Conservation (phyloP, 2,797 vertebrate species). For the Eidolon dupreanum region DNA sequence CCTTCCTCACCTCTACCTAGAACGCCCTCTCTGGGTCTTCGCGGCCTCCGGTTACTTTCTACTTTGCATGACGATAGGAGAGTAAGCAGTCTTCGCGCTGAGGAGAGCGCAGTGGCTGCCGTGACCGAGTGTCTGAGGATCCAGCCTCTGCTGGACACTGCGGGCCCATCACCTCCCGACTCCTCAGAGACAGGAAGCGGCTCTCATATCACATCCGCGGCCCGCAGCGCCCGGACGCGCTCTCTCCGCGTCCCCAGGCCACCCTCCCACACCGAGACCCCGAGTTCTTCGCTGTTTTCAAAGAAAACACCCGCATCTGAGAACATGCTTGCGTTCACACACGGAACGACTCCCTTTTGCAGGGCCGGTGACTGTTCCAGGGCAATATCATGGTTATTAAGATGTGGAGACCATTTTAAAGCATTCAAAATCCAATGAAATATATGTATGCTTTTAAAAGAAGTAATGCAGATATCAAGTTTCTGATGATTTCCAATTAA, state of each 20-base stretch:
- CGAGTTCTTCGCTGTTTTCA: neutral
- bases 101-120: neutral
- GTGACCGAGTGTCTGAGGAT: rapidly evolving
- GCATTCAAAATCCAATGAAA: neutral
- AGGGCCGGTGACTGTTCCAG: neutral
- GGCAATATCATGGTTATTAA: neutral
- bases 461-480: neutral
- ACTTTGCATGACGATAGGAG: neutral
- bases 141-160: neutral
- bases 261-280: rapidly evolving
- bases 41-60: neutral
- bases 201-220: no score
- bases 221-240: no score
- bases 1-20: neutral
- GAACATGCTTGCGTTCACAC: neutral
- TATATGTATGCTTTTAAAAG: neutral
- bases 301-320: neutral
- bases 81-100: neutral
- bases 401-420: neutral
- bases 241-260: neutral
- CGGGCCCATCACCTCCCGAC: rapidly evolving
- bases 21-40: neutral
- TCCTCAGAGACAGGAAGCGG: neutral
- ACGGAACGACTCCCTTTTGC: neutral
- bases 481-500: slow-evolving; percentile 16